Evolutionary conservation across 1,140 invertebrate species (phyloP).

Genomic region (Drosophila varians): DNA sequence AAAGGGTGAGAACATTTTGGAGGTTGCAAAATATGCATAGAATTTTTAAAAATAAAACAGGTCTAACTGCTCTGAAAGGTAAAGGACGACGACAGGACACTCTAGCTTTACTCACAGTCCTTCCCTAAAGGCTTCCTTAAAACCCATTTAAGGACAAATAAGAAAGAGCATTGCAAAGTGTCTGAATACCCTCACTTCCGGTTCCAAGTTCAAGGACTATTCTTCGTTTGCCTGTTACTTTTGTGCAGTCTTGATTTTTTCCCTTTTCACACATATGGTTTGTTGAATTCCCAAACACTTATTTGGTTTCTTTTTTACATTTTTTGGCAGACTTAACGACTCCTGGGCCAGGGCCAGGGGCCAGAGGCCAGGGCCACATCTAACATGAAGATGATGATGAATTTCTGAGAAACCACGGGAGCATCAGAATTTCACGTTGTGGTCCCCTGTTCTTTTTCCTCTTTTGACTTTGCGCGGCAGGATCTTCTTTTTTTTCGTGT

Average conservation of each 20-base stretch:
- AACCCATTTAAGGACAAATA: no score
- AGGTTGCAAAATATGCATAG: slow-evolving; percentile 65
- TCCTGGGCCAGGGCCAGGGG: slow-evolving; percentile 23
- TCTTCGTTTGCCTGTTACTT: slow-evolving; percentile 6
- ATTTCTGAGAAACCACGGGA: slow-evolving; percentile 55
- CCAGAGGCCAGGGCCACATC: slow-evolving; percentile 35
- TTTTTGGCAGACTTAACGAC: slow-evolving; percentile 62
- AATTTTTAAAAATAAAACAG: slow-evolving; percentile 51
- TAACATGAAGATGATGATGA: slow-evolving; percentile 48
- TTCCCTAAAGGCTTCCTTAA: no score
- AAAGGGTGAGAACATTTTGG: neutral
- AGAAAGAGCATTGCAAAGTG: slow-evolving; percentile 14
- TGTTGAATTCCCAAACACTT: slow-evolving; percentile 17
- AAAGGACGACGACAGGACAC: neutral
- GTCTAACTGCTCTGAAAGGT: neutral
- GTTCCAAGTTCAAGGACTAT: slow-evolving; percentile 66
- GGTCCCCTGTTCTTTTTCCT: slow-evolving; percentile 29
- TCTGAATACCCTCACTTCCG: slow-evolving; percentile 52
- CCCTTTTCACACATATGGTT: slow-evolving; percentile 42
- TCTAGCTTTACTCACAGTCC: no score
- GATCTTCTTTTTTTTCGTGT: slow-evolving; percentile 47
- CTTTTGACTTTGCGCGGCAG: slow-evolving; percentile 39
- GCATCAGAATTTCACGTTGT: slow-evolving; percentile 59
- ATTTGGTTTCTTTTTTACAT: slow-evolving; percentile 4
- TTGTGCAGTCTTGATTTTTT: neutral